Conservation (phyloP, 2,113 vertebrate species). For the Corythaixoides concolor region DNA sequence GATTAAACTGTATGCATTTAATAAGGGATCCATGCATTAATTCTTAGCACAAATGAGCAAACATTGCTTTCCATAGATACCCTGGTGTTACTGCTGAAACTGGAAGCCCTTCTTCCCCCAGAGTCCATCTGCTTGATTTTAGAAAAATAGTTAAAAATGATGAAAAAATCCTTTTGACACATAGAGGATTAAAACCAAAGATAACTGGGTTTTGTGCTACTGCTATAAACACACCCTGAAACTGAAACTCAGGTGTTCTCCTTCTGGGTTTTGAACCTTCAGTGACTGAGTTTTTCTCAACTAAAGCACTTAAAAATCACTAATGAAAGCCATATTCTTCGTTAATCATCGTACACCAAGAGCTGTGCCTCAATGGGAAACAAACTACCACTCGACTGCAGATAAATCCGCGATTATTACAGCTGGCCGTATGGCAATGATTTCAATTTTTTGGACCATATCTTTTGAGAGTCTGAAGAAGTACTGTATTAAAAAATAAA, state of each 20-base stretch:
- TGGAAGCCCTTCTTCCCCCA: background rate
- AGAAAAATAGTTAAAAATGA: background rate
- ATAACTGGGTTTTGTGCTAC: background rate
- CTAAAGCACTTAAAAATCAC: background rate
- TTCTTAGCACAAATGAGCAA: background rate
- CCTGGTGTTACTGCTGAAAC: background rate
- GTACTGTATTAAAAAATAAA: background rate
- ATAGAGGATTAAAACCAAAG: background rate
- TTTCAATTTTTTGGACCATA: background rate
- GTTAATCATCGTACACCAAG: background rate
- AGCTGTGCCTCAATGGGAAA: background rate
- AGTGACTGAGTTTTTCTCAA: background rate
- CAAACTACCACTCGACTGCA: background rate
- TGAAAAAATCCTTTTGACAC: background rate
- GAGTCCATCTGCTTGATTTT: background rate
- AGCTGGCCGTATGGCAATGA: background rate
- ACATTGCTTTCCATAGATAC: background rate
- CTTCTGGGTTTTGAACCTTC: background rate
- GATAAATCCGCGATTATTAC: background rate
- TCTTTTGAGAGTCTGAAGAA: background rate
- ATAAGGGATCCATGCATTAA: background rate
- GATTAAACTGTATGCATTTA: background rate
- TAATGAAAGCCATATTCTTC: background rate
- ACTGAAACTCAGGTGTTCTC: background rate
- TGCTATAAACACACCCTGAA: background rate